Base-by-base conservation (phyloP, 2,113 vertebrate species). In the Cranoglanis bouderius region DNA sequence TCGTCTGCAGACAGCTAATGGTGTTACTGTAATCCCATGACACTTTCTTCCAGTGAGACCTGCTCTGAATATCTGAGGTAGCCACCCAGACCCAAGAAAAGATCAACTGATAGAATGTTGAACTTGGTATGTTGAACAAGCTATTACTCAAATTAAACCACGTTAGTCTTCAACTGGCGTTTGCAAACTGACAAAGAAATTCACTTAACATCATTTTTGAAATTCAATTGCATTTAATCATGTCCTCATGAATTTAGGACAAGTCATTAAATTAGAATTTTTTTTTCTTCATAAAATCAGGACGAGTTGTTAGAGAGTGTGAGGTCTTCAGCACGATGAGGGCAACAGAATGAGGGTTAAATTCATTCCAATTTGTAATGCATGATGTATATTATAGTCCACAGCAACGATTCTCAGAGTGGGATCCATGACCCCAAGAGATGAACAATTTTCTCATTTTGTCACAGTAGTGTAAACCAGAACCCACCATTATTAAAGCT, bases 11-110 rank as follows among this genome's bases (percentile, higher is more conserved):
- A 89, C 92, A 82, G 92, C 88, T 93, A 90, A 94, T 92, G 89
- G 92, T 91, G 93, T 94, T 94, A 94, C 89, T 90, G 90, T 95
- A 96, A 96, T 95, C 94, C 91, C 63, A 89, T 94, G 93, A 94
- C 93, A 88, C 85, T 88, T 83, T 89, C 92, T 92, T 94, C 93
- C 92, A 94, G 93, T 89, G 92, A 87, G 85, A 87, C 59, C 87
- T 87, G 83, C n/a, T 81, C 35, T 57, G 26, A n/a, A 49, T n/a
- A n/a, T 16, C 24, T 29, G 6, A 38, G 18, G 8, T 24, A 43
- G 43, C 38, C 38, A 74, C 7, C 40, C 14, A 38, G 29, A 4
- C 63, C 19, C 38, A 74, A 6, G 74, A 77, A 78, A 51, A 4
- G 9, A 26, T 2, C 8, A 75, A 6, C 3, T 24, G 7, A 40